Evolutionary conservation across 2,888 invertebrate species (phyloP), one percentile per base, ranked within the genome.

Genomic region (Xestobium rufovillosum): DNA sequence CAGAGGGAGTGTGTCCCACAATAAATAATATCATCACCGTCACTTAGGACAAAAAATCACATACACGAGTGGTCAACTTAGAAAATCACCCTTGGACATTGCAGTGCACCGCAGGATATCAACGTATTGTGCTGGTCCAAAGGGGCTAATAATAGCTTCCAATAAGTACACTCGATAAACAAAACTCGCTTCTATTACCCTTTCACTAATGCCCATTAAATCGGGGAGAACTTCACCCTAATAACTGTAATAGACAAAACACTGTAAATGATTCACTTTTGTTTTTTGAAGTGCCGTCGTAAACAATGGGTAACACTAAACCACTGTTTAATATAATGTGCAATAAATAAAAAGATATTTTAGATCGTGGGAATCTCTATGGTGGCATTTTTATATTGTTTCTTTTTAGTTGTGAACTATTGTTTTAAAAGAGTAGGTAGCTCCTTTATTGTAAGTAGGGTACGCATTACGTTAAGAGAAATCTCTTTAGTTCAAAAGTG

Each of bases 281-380:
- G 64, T 64, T 64, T 63, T 59, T 57, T 60, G 52, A 56, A 63
- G 63, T 60, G 57, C 50, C 51, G n/a, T n/a, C n/a, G 45, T 59
- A 61, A 61, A 64, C 64, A 64, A 64, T 62, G 57, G 57, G 64
- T 63, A 63, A 64, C 61, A 57, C 58, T 60, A 64, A 57, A 63
- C 63, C 61, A 59, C 61, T 61, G 62, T 61, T 60, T 60, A 57
- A 55, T 45, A 51, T 54, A 57, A 58, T 56, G 53, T 51, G 55
- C 45, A 49, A 51, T 52, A 56, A 54, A 59, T 60, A 55, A 53
- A n/a, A 56, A 53, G 53, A 56, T 52, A 53, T 48, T 52, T 45
- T 47, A 27, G 43, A 46, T 53, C 61, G 61, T 61, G 62, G 61
- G 61, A 62, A 60, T 48, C 49, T 42, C 31, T 40, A 42, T 39